Conservation (phyloP, 2,113 vertebrate species). For the Oryzias woworae region DNA sequence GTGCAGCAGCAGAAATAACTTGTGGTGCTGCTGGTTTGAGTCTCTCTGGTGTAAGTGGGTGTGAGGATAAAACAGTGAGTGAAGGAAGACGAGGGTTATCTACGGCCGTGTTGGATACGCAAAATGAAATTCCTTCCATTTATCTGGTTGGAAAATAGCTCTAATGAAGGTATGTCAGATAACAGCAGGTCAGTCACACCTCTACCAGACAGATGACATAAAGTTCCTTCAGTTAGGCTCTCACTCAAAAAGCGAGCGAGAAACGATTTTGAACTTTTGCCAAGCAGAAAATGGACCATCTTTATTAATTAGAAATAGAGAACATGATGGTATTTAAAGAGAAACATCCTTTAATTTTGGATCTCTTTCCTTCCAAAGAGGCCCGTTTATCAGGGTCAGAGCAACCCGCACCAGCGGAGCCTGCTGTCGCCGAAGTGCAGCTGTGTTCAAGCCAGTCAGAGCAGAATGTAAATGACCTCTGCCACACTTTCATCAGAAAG, state of each 20-base stretch:
- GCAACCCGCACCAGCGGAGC: conserved; percentile 16
- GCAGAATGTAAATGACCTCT: conserved; percentile 45
- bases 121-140: conserved; percentile 60
- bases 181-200: conserved; percentile 25
- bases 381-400: not conserved
- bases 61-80: conserved; percentile 58
- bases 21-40: conserved; percentile 14
- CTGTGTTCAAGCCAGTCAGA: conserved; percentile 15
- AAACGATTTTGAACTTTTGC: not conserved
- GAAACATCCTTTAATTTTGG: not conserved
- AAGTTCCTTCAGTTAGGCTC: not conserved
- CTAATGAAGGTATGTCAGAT: conserved; percentile 50
- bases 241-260: not conserved
- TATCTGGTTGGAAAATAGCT: conserved; percentile 56
- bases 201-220: conserved; percentile 11
- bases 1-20: not conserved
- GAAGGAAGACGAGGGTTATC: conserved; percentile 45
- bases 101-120: conserved; percentile 53
- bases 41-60: conserved; percentile 9
- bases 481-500: conserved; percentile 53
- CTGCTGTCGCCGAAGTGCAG: conserved; percentile 19
- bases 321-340: too few relatives aligned
- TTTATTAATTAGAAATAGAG: too few relatives aligned
- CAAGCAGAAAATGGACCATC: too few relatives aligned
- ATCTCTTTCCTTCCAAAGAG: conserved; percentile 4